Base-by-base conservation (phyloP, 2,888 invertebrate species). In the Ariolimax columbianus region DNA sequence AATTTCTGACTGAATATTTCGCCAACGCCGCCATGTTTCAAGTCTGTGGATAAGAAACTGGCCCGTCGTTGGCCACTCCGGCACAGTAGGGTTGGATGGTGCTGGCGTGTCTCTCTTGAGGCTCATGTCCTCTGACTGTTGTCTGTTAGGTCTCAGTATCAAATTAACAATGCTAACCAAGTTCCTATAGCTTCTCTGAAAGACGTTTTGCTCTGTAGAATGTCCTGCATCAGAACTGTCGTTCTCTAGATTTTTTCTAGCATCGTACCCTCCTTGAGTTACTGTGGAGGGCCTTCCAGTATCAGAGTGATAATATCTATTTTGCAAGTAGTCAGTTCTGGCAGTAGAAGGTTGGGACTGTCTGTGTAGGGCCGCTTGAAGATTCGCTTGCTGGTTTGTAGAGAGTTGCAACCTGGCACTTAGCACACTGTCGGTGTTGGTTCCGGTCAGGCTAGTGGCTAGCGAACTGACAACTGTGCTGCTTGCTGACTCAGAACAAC, bases 21-120 rank as follows among this genome's bases (percentile, higher is more conserved):
- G 30, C 17, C 19, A 33, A 19, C 9, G 30, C 0, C 51, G 75
- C 75, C 51, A 51, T 4, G 51, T 9, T 33, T 75, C 75, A 33
- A 47, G 75, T 51, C 47, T 75, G 75, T 47, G 33, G 33, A 51
- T 30, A 6, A 75, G 51, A 75, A 75, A 75, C 75, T 75, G 75
- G 17, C 19, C 6, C 19, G 75, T 23, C 51, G 51, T 33, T 14
- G 51, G 33, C 33, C n/a, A 17, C 17, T 75, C 11, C n/a, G 59
- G 77, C 4, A 38, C 6, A 11, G 36, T 19, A 1, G 51, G 19
- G 4, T 11, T 33, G 19, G 30, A 0, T 7, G 33, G 0, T 2
- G 19, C 55, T 55, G n/a, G 19, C 14, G 36, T 55, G 23, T 7
- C 55, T 14, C 23, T 2, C 23, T 23, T 55, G 3, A 55, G 19